phyloP scores from a whole-genome alignment of 2,797 vertebrate species.

The Furcifer pardalis region DNA sequence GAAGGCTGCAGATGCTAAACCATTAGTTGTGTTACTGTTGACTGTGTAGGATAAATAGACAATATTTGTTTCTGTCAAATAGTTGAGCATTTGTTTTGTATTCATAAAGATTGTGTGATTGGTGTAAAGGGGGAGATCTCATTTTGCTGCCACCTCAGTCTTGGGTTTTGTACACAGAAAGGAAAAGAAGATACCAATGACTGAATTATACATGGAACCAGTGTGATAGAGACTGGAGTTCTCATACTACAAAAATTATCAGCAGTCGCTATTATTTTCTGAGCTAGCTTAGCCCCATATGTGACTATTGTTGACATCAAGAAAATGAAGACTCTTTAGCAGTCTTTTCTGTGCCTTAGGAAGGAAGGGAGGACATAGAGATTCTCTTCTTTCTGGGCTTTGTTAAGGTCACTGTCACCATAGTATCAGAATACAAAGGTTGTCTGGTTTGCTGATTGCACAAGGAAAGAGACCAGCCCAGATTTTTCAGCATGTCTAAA shows the following conservation, averaged over 20 bases:
- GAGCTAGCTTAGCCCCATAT: background rate
- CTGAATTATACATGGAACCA: background rate
- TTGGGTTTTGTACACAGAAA: conserved; percentile 14
- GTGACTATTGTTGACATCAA: background rate
- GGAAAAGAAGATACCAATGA: background rate
- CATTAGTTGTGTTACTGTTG: background rate
- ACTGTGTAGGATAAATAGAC: conserved; percentile 1
- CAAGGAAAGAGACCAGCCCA: background rate
- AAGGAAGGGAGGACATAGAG: background rate
- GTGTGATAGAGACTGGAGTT: background rate
- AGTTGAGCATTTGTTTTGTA: background rate
- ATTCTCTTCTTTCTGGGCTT: background rate
- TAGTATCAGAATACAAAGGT: conserved; percentile 10
- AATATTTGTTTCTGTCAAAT: background rate
- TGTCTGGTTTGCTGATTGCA: conserved; percentile 3
- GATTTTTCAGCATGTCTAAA: background rate
- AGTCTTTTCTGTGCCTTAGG: background rate
- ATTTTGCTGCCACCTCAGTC: conserved; percentile 12
- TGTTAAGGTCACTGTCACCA: conserved; percentile 21
- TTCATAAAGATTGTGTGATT: conserved; percentile 4
- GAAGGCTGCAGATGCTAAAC: background rate
- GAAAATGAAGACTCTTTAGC: conserved; percentile 8
- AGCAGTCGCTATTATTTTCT: background rate
- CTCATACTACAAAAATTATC: background rate
- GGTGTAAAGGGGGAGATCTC: conserved; percentile 1